Evolutionary conservation across 2,888 invertebrate species (phyloP), one percentile per base, ranked within the genome.

Genomic region (Lepidonotus clava): DNA sequence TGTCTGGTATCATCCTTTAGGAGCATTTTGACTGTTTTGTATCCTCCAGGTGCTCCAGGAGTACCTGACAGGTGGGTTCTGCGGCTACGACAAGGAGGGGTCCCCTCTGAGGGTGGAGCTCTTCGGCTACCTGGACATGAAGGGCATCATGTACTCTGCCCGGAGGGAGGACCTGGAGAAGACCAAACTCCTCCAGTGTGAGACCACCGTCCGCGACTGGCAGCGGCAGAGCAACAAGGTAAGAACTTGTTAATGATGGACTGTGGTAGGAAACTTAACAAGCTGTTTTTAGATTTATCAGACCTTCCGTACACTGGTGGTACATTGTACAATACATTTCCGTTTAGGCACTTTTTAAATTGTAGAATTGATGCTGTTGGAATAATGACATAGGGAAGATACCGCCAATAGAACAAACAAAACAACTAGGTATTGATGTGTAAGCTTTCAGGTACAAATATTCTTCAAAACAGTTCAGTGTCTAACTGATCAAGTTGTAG

Each of bases 61-160:
- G 83, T 94, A 93, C 88, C 89, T 93, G 86, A 91, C 94, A 0
- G 94, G 94, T 0, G 94, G 94, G 0, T 91, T 92, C 84, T 90
- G 90, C 87, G 93, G 94, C 11, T 91, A 91, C 77, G 94, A 93
- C 89, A 92, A 91, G 84, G 93, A 93, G n/a, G 94, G 94, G 0
- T 92, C 92, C 0, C 92, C 92, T 0, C 87, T 94, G 8, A 87
- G 92, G 11, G 91, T 94, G 34, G 94, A 94, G 86, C 89, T 92
- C 40, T 94, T 91, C 87, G 94, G 94, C 0, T 90, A 90, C 28
- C 90, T 94, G 71, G 94, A 94, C 88, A 92, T 94, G 91, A 94
- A 93, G 88, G 94, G 94, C 0, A 87, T 94, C 5, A 92, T 94
- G 93, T 92, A 92, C 85, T 93, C 93, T 11, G 90, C 91, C 66